Evolutionary conservation across 2,888 invertebrate genomes (phyloP), one percentile per base, ranked within the genome.

Genomic region (Gortyna flavago): DNA sequence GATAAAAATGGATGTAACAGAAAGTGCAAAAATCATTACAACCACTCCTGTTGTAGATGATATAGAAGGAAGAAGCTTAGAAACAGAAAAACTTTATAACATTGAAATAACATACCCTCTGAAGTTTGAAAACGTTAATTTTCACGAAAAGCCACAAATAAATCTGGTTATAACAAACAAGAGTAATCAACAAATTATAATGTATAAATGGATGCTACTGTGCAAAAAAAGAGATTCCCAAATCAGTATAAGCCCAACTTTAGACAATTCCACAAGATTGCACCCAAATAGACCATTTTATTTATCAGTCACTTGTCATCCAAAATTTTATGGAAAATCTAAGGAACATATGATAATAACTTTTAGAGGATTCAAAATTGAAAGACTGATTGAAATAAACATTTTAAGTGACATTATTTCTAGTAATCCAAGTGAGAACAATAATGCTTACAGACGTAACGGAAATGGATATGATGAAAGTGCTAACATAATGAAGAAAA

Each of bases 301-400:
- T 38, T 96, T 97, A 72, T 93, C 89, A 59, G 95, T 98, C 73
- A 93, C 92, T 77, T 97, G 97, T 85, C 92, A 89, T 57, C 97
- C 97, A 13, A 97, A 97, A 92, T 97, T 97, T 91, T 94, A 97
- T 76, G 98, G 98, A 4, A 92, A 90, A 66, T 97, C 97, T 21
- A 97, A 95, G 83, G 98, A 98, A 95, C 92, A 97, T 59, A 93
- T 98, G 70, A 92, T 97, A 38, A 97, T 98, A 84, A 90, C 95
- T 67, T 98, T 98, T 89, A 95, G 94, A 89, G 95, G 96, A 48
- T 97, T 98, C 89, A 97, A 97, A 91, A 95, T 98, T 44, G 97
- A 97, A 83, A 96, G 98, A 83, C 94, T 95, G 74, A 94, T 98
- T 85, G 93, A 95, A 79, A 97, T 98, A 77, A 95, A 93, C 89